A percentile compares a stretch with the other conserved stretches of the same genome.
phyloP scores from a whole-genome alignment of 2,113 vertebrate genomes.

The Clarias macrocephalus region DNA sequence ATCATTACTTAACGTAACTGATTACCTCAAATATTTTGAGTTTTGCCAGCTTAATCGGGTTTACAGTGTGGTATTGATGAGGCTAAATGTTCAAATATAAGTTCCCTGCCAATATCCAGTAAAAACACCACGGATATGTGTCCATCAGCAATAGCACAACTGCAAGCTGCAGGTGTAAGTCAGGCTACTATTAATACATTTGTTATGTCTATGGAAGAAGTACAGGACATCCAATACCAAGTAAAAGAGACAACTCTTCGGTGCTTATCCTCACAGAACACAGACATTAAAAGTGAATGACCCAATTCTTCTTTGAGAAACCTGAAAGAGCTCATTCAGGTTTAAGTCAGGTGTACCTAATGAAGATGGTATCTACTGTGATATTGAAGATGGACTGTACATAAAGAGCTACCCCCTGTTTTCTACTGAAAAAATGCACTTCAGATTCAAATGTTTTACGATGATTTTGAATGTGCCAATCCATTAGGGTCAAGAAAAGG shows the following conservation, averaged over 20 bases:
- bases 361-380: too few relatives aligned
- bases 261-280: conserved; percentile 46
- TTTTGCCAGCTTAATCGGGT: too few relatives aligned
- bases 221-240: conserved; percentile 46
- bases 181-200: conserved; percentile 46
- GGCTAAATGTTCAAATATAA: conserved; percentile 20
- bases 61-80: conserved; percentile 28
- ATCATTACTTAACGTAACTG: neutral
- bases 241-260: conserved; percentile 40
- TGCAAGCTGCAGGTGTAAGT: conserved; percentile 44
- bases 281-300: neutral
- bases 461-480: too few relatives aligned
- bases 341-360: too few relatives aligned
- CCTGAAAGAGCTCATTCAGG: too few relatives aligned
- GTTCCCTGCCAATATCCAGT: conserved; percentile 7
- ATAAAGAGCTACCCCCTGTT: too few relatives aligned
- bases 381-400: too few relatives aligned
- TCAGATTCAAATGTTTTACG: too few relatives aligned
- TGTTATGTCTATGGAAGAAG: conserved; percentile 50
- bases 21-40: too few relatives aligned
- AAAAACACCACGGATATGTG: conserved; percentile 47
- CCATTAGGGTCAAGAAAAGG: neutral
- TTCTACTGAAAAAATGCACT: too few relatives aligned
- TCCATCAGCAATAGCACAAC: conserved; percentile 51
- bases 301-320: too few relatives aligned